phyloP scores from a whole-genome alignment of 2,113 vertebrate genomes.

The Labrus mixtus region DNA sequence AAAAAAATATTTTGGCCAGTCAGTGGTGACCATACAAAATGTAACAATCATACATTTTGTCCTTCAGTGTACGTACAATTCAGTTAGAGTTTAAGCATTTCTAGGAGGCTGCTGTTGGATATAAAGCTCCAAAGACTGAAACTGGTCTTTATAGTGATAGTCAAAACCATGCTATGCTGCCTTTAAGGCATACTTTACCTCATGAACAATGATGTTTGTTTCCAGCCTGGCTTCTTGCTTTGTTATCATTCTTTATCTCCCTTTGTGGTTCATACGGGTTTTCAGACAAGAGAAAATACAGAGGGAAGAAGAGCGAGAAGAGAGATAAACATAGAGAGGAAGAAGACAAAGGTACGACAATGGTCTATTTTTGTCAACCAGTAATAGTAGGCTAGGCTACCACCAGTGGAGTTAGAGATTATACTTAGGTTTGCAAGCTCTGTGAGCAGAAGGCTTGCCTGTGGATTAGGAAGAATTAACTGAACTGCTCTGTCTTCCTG shows the following conservation, averaged over 20 bases:
- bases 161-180: constrained; percentile 8
- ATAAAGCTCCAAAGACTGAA: constrained; percentile 3
- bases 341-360: neutral
- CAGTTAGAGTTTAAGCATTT: neutral
- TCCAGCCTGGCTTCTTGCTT: constrained; percentile 21
- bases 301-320: neutral
- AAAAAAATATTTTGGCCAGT: too few relatives aligned
- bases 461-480: constrained; percentile 17
- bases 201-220: constrained; percentile 51
- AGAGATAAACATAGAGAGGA: constrained; percentile 16
- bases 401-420: constrained; percentile 2
- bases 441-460: neutral
- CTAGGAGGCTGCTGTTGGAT: neutral
- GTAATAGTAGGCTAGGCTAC: neutral
- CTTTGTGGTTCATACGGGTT: constrained; percentile 50
- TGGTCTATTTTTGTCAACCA: neutral
- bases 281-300: neutral
- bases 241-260: constrained; percentile 47
- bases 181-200: constrained; percentile 21
- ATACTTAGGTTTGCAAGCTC: neutral
- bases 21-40: neutral
- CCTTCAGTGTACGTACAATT: neutral
- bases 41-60: neutral
- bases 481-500: constrained; percentile 16
- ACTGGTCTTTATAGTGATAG: constrained; percentile 10